Base-by-base conservation (phyloP, 2,888 invertebrate genomes). In the Sphecodes monilicornis region DNA sequence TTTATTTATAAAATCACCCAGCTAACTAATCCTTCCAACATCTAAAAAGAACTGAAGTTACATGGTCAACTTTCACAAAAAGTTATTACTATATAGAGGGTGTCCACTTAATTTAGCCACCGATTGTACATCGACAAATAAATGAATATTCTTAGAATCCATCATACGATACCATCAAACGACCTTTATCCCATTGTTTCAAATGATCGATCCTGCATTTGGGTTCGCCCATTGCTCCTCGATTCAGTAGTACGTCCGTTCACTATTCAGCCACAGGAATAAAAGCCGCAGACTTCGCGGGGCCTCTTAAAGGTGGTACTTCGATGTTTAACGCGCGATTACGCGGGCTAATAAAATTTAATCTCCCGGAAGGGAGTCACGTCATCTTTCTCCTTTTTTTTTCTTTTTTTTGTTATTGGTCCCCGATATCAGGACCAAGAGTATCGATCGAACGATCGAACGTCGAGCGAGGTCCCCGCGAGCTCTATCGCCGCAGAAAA, bases 391-490 rank as follows among this genome's bases (percentile, higher is more conserved):
- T 50, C 50, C 80, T 82, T 72, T 76, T 78, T 57, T 57, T 82
- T 72, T 76, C 76, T 57, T 57, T 57, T 57, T 57, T 13, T 57
- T 29, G 26, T 26, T 57, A 57, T 57, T 26, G 57, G 57, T 64
- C 18, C 32, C 64, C 69, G 66, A 76, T 79, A 78, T 80, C 76
- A 66, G 64, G 71, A 76, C 76, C 80, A 76, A 66, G 79, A 87
- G 80, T 81, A 78, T 88, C 80, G 71, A 78, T 68, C 76, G 68
- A 54, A 74, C 87, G 84, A 85, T 89, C 71, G 77, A 86, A 70
- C 79, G 73, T 77, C 29, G 64, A 54, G 73, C 64, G 50, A n/a
- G 10, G 76, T 77, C 64, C 68, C 76, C 76, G 82, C 73, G 70
- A 13, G 26, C 57, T 26, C 57, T 26, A 77, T 74, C 76, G 57